A percentile compares a stretch with the other conserved stretches of the same genome.
Evolutionary conservation across 2,113 vertebrate genomes (phyloP).

Genomic region (Scophthalmus maximus): DNA sequence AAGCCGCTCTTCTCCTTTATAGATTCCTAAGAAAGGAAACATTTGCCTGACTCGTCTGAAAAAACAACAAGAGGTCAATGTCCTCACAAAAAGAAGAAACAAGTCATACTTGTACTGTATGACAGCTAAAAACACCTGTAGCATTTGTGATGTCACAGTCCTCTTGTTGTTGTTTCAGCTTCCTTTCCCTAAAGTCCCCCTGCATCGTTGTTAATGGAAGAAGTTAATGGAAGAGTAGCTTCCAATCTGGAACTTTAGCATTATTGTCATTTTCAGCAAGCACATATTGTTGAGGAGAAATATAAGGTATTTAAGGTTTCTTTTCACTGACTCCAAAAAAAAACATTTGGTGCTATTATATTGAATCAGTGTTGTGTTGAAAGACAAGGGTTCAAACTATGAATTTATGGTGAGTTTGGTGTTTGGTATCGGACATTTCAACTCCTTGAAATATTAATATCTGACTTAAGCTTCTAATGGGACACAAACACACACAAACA

Average conservation of each 20-base stretch:
- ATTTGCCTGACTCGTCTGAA: conserved; percentile 64
- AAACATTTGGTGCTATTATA: too few relatives aligned
- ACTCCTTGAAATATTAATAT: conserved; percentile 4
- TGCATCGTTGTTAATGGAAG: conserved; percentile 13
- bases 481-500: background rate
- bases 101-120: too few relatives aligned
- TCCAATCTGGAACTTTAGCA: conserved; percentile 22
- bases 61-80: conserved; percentile 51
- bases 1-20: conserved; percentile 20
- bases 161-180: conserved; percentile 63
- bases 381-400: background rate
- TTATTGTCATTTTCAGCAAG: background rate
- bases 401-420: too few relatives aligned
- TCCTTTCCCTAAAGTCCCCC: conserved; percentile 53
- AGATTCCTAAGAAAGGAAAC: conserved; percentile 52
- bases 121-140: conserved; percentile 1
- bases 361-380: background rate
- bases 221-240: background rate
- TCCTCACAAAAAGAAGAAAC: conserved; percentile 37
- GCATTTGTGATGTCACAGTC: conserved; percentile 50
- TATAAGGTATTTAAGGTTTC: too few relatives aligned
- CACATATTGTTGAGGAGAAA: too few relatives aligned
- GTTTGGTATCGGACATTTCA: background rate
- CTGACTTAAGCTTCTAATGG: too few relatives aligned
- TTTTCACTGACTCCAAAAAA: too few relatives aligned